Evolutionary conservation across 2,113 vertebrate species (phyloP).

Genomic region (Deroptyus accipitrinus): DNA sequence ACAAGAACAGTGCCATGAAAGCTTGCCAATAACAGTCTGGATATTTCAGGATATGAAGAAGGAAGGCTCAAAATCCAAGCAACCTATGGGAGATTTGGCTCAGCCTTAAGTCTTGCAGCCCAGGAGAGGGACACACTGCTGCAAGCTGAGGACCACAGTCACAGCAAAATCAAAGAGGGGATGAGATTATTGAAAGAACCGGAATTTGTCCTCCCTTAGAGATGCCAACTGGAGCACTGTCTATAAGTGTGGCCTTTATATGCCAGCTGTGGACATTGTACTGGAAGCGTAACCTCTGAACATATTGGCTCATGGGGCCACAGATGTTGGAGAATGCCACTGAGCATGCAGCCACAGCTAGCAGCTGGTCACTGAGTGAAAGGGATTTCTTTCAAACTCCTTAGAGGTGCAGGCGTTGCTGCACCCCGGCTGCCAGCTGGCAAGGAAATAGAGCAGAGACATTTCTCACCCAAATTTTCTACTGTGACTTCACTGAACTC

Average conservation of each 20-base stretch:
- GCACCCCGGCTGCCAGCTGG: background rate
- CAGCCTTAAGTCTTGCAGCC: background rate
- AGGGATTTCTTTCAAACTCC: background rate
- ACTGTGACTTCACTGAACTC: background rate
- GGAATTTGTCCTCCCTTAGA: background rate
- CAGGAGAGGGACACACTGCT: background rate
- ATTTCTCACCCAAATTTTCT: background rate
- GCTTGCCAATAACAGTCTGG: background rate
- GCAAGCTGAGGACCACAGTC: background rate
- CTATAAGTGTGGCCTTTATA: background rate
- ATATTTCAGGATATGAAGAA: background rate
- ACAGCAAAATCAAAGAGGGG: background rate
- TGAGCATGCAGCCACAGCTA: background rate
- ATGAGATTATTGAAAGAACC: background rate
- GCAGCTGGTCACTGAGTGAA: accelerated
- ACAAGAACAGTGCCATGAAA: background rate
- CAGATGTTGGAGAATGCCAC: background rate
- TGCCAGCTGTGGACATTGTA: background rate
- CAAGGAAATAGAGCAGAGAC: background rate
- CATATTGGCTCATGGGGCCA: background rate
- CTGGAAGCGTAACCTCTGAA: background rate
- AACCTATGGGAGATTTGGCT: background rate
- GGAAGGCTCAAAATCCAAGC: background rate
- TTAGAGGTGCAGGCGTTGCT: background rate
- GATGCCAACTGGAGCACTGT: background rate